A percentile compares a stretch with the other conserved stretches of the same genome.
These are phyloP conservation scores for Digitonthophagus gazella DNA, from an alignment of 2,888 invertebrate species.

Conservation along the genomic window DNA sequence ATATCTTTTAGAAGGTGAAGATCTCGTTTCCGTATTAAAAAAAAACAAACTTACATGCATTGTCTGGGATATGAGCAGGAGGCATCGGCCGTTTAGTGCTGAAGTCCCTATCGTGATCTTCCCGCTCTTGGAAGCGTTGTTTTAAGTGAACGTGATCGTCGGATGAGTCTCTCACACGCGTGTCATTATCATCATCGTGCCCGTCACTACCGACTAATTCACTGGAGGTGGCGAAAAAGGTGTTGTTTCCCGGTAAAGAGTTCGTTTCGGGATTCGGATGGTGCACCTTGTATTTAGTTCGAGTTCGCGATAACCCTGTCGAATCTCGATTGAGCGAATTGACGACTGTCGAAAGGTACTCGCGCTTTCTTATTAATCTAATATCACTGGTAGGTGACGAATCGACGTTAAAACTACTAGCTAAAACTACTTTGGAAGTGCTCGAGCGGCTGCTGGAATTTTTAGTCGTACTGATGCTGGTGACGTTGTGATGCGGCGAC, in stretches of 20 bases:
- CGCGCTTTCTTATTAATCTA: slow-evolving; percentile 41
- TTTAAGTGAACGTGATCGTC: slow-evolving; percentile 5
- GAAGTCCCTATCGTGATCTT: slow-evolving; percentile 21
- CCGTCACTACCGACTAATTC: slow-evolving; percentile 5
- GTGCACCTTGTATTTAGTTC: slow-evolving; percentile 2
- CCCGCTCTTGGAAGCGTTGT: slow-evolving; percentile 4
- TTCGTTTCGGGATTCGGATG: background rate
- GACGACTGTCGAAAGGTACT: slow-evolving; percentile 30
- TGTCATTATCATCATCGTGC: slow-evolving; percentile 9
- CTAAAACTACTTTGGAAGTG: slow-evolving; percentile 47
- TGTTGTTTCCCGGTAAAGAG: background rate
- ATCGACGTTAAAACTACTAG: slow-evolving; percentile 39
- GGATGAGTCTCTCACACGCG: slow-evolving; percentile 6
- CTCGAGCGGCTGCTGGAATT: slow-evolving; percentile 42
- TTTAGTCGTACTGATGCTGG: slow-evolving; percentile 32
- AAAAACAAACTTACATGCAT: slow-evolving; percentile 44
- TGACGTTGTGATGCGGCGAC: slow-evolving; percentile 39
- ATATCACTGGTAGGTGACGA: slow-evolving; percentile 43
- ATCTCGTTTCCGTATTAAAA: background rate
- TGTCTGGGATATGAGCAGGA: slow-evolving; percentile 44
- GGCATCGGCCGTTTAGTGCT: slow-evolving; percentile 44
- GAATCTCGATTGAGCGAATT: slow-evolving; percentile 27
- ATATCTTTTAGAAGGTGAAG: background rate
- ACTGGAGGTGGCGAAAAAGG: background rate
- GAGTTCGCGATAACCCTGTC: background rate